Conservation (phyloP, 2,888 invertebrate species). For the Hedychridium roseum region DNA sequence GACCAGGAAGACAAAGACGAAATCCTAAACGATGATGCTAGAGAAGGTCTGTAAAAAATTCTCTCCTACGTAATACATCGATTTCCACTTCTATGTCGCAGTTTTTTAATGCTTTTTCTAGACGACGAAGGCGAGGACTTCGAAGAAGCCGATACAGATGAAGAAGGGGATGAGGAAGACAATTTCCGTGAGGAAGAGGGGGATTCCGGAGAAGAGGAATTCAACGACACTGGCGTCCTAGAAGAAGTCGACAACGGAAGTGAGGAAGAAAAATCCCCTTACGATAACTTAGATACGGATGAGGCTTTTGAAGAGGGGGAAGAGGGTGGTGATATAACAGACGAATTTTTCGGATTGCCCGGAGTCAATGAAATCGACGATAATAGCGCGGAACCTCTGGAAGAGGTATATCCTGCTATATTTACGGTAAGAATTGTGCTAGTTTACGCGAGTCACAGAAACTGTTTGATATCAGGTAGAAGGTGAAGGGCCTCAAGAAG, state of each 20-base stretch:
- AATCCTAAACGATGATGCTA: conserved; percentile 24
- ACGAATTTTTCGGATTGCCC: conserved; percentile 43
- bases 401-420: conserved; percentile 48
- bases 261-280: conserved; percentile 43
- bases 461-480: conserved; percentile 32
- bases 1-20: conserved; percentile 32
- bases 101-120: background rate
- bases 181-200: conserved; percentile 31
- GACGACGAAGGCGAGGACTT: conserved; percentile 22
- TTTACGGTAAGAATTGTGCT: conserved; percentile 65
- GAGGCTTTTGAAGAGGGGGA: conserved; percentile 48
- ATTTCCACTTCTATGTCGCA: background rate
- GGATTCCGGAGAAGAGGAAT: conserved; percentile 19
- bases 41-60: conserved; percentile 25
- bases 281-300: no score
- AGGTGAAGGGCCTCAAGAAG: conserved; percentile 50
- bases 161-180: conserved; percentile 27
- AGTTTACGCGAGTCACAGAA: background rate
- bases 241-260: conserved; percentile 47
- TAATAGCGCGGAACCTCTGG: conserved; percentile 54
- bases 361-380: conserved; percentile 51
- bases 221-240: conserved; percentile 27
- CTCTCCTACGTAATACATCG: conserved; percentile 11
- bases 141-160: conserved; percentile 34
- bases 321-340: no score